These are phyloP conservation scores for Tenebrio molitor DNA, from an alignment of 1,140 invertebrate genomes.

Conservation along the genomic window DNA sequence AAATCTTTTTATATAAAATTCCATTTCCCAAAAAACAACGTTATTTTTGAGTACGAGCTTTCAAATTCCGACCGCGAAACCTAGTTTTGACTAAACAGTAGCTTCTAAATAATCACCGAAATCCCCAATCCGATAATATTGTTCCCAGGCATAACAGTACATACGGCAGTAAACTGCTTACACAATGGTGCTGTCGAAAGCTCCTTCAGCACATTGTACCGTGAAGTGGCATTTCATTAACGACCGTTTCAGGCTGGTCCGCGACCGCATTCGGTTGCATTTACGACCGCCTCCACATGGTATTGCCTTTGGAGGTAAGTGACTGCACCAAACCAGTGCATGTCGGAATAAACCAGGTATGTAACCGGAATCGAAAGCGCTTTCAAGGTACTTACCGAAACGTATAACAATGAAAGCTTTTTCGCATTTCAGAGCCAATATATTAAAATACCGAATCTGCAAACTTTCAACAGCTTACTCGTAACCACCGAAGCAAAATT, in stretches of 20 bases:
- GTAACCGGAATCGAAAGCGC: conserved; percentile 24
- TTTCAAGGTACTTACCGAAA: not conserved
- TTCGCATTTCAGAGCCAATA: conserved; percentile 4
- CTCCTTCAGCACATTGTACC: conserved; percentile 49
- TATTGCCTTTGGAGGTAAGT: conserved; percentile 19
- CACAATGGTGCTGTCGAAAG: conserved; percentile 48
- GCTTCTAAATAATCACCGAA: no score
- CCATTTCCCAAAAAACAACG: no score
- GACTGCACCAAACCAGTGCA: conserved; percentile 26
- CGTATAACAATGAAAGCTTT: conserved; percentile 29
- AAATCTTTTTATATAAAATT: no score
- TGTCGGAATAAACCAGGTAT: conserved; percentile 24
- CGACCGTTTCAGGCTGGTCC: conserved; percentile 42
- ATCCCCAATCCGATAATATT: no score
- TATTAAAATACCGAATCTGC: conserved; percentile 24
- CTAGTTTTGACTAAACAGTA: no score
- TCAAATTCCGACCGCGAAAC: no score
- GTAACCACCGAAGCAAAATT: not conserved
- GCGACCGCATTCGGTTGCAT: conserved; percentile 49
- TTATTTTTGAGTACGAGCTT: no score
- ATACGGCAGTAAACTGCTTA: conserved; percentile 31
- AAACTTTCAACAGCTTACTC: conserved; percentile 21
- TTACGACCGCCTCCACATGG: conserved; percentile 48
- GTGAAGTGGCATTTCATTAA: conserved; percentile 54
- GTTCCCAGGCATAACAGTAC: no score